Conservation (phyloP, 2,113 vertebrate species). For the Potamarius usumacintae region DNA sequence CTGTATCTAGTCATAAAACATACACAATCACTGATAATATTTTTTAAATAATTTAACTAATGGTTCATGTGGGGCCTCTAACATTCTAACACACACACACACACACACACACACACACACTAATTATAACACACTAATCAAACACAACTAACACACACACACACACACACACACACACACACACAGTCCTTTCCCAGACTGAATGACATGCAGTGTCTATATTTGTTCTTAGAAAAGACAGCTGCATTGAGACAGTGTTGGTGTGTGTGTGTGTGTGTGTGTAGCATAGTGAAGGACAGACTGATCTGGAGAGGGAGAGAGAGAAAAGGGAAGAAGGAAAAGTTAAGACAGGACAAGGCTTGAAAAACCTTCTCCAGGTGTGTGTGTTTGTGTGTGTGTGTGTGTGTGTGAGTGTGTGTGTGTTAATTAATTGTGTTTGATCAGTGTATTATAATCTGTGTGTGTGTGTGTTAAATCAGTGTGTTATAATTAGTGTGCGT, state of each 20-base stretch:
- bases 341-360: background rate
- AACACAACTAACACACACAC: background rate
- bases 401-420: background rate
- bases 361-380: background rate
- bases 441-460: background rate
- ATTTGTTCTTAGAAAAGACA: slow-evolving; percentile 68
- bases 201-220: slow-evolving; percentile 68
- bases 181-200: slow-evolving; percentile 11
- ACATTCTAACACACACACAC: background rate
- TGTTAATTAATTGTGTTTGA: background rate
- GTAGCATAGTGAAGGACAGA: slow-evolving; percentile 20
- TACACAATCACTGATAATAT: background rate
- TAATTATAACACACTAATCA: background rate
- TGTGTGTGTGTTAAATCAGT: background rate
- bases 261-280: slow-evolving; percentile 4
- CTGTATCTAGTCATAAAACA: background rate
- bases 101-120: slow-evolving; percentile 1
- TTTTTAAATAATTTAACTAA: background rate
- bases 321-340: slow-evolving; percentile 20
- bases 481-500: background rate
- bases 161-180: background rate
- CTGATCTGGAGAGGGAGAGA: slow-evolving; percentile 36
- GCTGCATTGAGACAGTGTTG: slow-evolving; percentile 54
- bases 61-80: background rate
- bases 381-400: slow-evolving; percentile 1